These are phyloP conservation scores for Caenorhabditis plicata DNA, from an alignment of 2,888 invertebrate species.

Conservation along the genomic window DNA sequence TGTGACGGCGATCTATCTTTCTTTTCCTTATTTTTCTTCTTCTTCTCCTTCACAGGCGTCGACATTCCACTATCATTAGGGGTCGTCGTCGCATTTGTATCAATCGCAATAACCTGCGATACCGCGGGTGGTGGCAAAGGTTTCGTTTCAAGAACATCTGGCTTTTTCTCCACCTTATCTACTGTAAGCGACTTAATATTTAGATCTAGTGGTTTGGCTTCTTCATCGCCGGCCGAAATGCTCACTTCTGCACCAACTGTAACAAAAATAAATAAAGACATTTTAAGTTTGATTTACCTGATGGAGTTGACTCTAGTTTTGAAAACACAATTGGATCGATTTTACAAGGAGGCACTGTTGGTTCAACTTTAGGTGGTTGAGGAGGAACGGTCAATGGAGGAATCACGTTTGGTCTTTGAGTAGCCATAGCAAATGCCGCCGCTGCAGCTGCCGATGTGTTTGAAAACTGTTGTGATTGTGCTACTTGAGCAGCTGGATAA, in stretches of 20 bases:
- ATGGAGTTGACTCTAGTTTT: not conserved
- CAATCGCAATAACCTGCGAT: no score
- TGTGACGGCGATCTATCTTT: no score
- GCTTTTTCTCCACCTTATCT: not conserved
- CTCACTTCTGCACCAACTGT: slow-evolving; percentile 7
- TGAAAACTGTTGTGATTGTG: not conserved
- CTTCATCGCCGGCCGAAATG: not conserved
- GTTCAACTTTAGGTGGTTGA: no score
- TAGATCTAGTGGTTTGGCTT: not conserved
- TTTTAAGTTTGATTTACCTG: not conserved
- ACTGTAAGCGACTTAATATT: not conserved
- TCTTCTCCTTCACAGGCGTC: slow-evolving; percentile 1
- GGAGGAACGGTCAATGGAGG: no score
- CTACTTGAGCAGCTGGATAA: not conserved
- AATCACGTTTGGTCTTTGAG: not conserved
- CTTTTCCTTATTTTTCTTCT: slow-evolving; percentile 3
- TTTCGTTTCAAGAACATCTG: no score
- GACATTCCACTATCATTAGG: not conserved
- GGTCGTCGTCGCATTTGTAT: no score
- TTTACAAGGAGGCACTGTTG: no score
- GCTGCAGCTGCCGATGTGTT: not conserved
- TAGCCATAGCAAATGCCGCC: not conserved
- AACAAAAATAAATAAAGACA: not conserved
- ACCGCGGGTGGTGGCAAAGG: no score
- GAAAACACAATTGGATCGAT: no score